phyloP scores from a whole-genome alignment of 2,113 vertebrate species.

The Pedionomus torquatus region DNA sequence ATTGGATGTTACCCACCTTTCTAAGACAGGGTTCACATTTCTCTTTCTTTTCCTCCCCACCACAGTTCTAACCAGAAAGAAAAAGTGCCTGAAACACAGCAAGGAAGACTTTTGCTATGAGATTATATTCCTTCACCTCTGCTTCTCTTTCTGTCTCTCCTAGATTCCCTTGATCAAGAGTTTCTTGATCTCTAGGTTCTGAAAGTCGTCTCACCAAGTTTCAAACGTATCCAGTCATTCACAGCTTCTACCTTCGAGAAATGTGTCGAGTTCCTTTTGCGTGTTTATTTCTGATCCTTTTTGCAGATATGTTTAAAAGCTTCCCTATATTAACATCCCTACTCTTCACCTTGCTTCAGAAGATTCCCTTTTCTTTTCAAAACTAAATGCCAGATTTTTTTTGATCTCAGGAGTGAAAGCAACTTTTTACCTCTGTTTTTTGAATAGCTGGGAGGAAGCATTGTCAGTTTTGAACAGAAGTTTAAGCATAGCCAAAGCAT shows the following conservation, averaged over 20 bases:
- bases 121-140: background rate
- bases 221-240: background rate
- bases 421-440: background rate
- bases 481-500: background rate
- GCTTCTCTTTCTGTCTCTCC: background rate
- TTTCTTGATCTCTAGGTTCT: constrained; percentile 32
- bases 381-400: background rate
- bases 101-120: background rate
- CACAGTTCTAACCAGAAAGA: background rate
- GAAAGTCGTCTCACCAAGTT: background rate
- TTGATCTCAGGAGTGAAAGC: background rate
- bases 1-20: background rate
- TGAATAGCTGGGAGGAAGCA: background rate
- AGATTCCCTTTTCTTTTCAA: constrained; percentile 2
- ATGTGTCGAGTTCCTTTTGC: background rate
- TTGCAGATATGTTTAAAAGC: background rate
- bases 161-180: constrained; percentile 26
- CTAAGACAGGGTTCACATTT: background rate
- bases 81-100: background rate
- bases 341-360: background rate
- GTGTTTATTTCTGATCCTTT: constrained; percentile 19
- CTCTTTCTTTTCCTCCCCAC: background rate
- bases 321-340: background rate
- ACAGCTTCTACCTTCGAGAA: background rate
- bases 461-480: background rate